Conservation (phyloP, 2,888 invertebrate species). For the Orchesellides sinensis region DNA sequence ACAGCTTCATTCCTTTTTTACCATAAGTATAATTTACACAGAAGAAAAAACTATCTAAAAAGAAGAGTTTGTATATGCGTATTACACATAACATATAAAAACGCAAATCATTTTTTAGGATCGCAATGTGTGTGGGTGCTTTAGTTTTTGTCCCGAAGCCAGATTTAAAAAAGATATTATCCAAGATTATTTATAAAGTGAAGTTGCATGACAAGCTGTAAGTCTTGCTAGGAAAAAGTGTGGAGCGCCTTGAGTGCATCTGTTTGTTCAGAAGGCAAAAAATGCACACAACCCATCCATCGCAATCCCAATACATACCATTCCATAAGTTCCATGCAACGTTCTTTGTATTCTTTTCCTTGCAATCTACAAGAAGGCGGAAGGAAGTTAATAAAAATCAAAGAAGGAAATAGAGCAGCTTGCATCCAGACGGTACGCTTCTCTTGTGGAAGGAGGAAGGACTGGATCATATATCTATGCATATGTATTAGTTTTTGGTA, state of each 20-base stretch:
- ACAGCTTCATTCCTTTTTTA: not conserved
- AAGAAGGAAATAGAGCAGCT: not conserved
- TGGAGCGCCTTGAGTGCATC: conserved; percentile 9
- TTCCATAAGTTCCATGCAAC: not conserved
- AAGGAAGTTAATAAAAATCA: conserved; percentile 14
- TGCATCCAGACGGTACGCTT: conserved; percentile 17
- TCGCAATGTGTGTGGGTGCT: not conserved
- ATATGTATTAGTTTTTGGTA: too few relatives aligned
- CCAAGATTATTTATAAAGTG: not conserved
- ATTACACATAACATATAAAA: not conserved
- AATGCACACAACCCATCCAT: not conserved
- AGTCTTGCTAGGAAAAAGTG: not conserved
- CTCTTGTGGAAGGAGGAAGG: too few relatives aligned
- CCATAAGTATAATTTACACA: too few relatives aligned
- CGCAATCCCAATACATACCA: too few relatives aligned
- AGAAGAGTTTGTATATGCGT: not conserved
- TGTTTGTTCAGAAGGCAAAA: conserved; percentile 9
- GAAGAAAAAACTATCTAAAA: not conserved
- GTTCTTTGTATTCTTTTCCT: too few relatives aligned
- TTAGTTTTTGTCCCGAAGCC: conserved; percentile 17
- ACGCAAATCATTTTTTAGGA: not conserved
- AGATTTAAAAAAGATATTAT: not conserved
- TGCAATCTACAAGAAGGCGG: conserved; percentile 8
- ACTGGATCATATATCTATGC: too few relatives aligned
- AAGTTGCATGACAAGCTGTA: conserved; percentile 16